Evolutionary conservation across 2,888 invertebrate genomes (phyloP), one percentile per base, ranked within the genome.

Genomic region (Drosophila paranaensis): DNA sequence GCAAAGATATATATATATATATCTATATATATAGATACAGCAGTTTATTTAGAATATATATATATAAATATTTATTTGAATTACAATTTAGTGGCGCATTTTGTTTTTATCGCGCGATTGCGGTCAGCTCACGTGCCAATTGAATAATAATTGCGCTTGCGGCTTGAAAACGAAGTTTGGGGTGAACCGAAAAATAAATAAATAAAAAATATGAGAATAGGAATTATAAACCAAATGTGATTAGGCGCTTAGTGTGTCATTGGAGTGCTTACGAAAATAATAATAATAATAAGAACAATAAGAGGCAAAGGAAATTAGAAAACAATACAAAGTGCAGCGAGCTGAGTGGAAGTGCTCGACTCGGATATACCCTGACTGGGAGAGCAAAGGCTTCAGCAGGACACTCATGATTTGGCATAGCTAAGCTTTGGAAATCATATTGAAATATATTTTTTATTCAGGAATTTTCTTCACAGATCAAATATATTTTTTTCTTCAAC

Each of bases 41-140:
- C 33, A 33, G 33, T 33, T 33, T 33, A 33, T 33, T 8, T 33
- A 33, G 8, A 33, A 33, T 33, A 33, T 20, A 14, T 6, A 37
- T 39, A 42, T 42, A 10, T 16, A 42, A 2, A 42, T 10, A 10
- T 46, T 27, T 48, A 30, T 48, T 6, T 46, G 14, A 60, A 78
- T 77, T 77, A 62, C 65, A 66, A 63, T 76, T 70, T 64, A 69
- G 68, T 74, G 63, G 46, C 27, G 58, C 63, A 20, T 37, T 51
- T 20, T 14, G 35, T 37, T 51, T 20, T 37, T 37, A 37, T 51
- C 14, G 25, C 9, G 5, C 51, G 5, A 25, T 83, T 74, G 67
- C 35, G 79, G 68, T 48, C 54, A 65, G 57, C 67, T 72, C 79
- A 80, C 79, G 80, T 62, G 51, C 62, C 75, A 74, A 84, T 87